Conservation (phyloP, 2,888 invertebrate genomes). For the Dromius quadrimaculatus region DNA sequence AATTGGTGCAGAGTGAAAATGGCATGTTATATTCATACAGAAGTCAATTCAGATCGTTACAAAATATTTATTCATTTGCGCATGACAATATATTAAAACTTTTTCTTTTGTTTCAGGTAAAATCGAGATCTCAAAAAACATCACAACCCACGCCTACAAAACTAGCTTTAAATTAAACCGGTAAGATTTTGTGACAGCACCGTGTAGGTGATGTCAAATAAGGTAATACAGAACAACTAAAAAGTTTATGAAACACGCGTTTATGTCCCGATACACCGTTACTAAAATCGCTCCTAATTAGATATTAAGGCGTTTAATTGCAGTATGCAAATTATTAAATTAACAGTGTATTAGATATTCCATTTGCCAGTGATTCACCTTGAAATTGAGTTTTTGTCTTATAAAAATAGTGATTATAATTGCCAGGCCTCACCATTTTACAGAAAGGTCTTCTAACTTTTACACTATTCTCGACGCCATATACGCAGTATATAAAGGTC, state of each 20-base stretch:
- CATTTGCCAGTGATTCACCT: not conserved
- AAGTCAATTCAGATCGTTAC: too few species aligned
- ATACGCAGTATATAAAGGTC: too few species aligned
- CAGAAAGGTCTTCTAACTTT: too few species aligned
- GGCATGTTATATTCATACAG: too few species aligned
- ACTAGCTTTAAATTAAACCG: not conserved
- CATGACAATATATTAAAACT: not conserved
- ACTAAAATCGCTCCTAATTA: conserved; percentile 8
- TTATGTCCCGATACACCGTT: not conserved
- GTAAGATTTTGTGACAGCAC: not conserved
- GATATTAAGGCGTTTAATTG: not conserved
- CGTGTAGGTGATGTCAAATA: conserved; percentile 13
- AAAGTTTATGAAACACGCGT: not conserved
- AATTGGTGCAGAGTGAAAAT: too few species aligned
- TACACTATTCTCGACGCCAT: too few species aligned
- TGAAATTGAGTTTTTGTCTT: too few species aligned
- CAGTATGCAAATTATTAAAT: not conserved
- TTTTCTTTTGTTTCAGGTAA: conserved; percentile 20
- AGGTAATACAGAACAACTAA: conserved; percentile 6
- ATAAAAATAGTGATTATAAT: too few species aligned
- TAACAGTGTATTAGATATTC: not conserved
- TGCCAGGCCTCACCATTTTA: too few species aligned
- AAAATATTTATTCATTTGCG: too few species aligned
- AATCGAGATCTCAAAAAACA: conserved; percentile 2
- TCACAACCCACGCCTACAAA: conserved; percentile 3